phyloP scores from a whole-genome alignment of 2,888 invertebrate species.

The Sinodicranocentrus sp. region DNA sequence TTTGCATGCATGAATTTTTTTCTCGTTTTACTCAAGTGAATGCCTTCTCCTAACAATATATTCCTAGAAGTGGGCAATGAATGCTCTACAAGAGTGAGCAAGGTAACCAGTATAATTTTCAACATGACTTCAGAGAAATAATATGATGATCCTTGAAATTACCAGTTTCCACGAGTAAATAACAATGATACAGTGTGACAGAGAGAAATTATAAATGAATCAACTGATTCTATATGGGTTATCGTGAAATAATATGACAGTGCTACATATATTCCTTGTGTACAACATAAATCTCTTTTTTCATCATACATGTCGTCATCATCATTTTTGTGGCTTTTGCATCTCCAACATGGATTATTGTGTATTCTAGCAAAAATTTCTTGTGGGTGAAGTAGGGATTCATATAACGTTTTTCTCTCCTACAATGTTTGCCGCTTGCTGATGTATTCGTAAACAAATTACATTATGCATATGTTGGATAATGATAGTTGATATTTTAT shows the following conservation, averaged over 20 bases:
- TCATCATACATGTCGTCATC: not conserved
- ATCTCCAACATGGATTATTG: too few species aligned
- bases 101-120: constrained; percentile 26
- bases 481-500: constrained; percentile 21
- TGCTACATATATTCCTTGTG: too few species aligned
- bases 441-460: not conserved
- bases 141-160: not conserved
- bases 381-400: too few species aligned
- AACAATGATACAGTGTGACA: constrained; percentile 52
- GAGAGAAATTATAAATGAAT: constrained; percentile 19
- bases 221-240: constrained; percentile 16
- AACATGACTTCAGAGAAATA: constrained; percentile 1
- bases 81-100: not conserved
- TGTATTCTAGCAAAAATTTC: too few species aligned
- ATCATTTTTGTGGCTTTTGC: not conserved
- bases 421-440: too few species aligned
- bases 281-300: not conserved
- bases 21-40: not conserved
- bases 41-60: too few species aligned
- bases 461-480: not conserved
- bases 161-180: constrained; percentile 9
- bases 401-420: too few species aligned
- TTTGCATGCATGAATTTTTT: not conserved
- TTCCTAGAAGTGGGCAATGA: too few species aligned
- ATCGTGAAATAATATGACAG: not conserved